Base-by-base conservation (phyloP, 2,888 invertebrate species). In the Coelinius sp. region DNA sequence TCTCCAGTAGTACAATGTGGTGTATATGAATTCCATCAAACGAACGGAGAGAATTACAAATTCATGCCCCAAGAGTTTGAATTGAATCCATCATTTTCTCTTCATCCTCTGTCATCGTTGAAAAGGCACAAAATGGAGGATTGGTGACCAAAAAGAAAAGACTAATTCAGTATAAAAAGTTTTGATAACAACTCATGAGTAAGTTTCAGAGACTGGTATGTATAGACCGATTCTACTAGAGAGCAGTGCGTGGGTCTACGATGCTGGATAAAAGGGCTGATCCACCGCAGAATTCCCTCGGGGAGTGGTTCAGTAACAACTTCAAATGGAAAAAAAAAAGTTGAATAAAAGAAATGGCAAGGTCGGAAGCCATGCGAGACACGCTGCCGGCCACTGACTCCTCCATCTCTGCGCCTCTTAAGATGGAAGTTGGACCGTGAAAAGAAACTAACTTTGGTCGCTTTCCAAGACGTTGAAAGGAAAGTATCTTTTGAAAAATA, bases 91-190 rank as follows among this genome's bases (percentile, higher is more conserved):
- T n/a, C 20, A 49, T 20, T 20, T 8, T 8, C 22, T 49, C 2
- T 20, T 17, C 17, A 49, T 49, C 17, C 8, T 49, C 20, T 25
- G 3, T 44, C 25, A 20, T 65, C 17, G 24, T 27, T 27, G 77
- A 77, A 77, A 78, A 76, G 76, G 71, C 68, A 75, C 77, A 74
- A 78, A 80, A 78, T 75, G 75, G 78, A 73, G 77, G 79, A 77
- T 76, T 67, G 65, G 44, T 70, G n/a, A 66, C 56, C 53, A 41
- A n/a, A 62, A n/a, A 67, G 68, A 70, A 12, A 70, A 78, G 79
- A 84, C 84, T 84, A 84, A 85, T 85, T 84, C 83, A 85, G 84
- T 85, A 85, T 84, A 78, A 84, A 84, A 76, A 85, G 83, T 85
- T 85, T 83, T 67, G 85, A 85, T 84, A 84, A 84, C 84, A 84